Conservation (phyloP, 1,140 invertebrate genomes). For the Centruroides vittatus region DNA sequence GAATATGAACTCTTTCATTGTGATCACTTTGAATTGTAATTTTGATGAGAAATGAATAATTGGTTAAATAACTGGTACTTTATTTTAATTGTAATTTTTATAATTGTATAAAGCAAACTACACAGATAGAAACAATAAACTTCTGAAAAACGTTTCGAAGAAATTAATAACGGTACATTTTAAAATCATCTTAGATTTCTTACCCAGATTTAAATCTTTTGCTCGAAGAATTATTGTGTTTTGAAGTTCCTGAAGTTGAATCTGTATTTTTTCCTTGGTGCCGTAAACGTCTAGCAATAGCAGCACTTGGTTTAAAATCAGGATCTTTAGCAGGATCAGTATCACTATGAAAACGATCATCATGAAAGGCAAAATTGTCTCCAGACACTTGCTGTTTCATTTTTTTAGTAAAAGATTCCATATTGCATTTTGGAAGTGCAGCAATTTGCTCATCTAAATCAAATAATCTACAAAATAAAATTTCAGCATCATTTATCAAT, state of each 20-base stretch:
- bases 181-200: no score
- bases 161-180: no score
- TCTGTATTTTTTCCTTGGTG: no score
- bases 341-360: background rate
- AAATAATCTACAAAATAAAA: conserved; percentile 42
- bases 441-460: conserved; percentile 74
- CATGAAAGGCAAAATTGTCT: background rate
- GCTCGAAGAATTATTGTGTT: conserved; percentile 5
- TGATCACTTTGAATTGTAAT: no score
- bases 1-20: no score
- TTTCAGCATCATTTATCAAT: no score
- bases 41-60: no score
- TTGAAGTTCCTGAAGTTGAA: conserved; percentile 1
- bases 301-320: background rate
- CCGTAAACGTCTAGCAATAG: background rate
- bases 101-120: no score
- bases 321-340: background rate
- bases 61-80: no score
- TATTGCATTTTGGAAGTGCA: conserved; percentile 46
- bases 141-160: no score
- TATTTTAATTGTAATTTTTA: no score
- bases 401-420: conserved; percentile 14
- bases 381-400: conserved; percentile 1
- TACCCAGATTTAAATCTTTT: conserved; percentile 24
- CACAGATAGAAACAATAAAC: no score